Evolutionary conservation across 2,113 vertebrate genomes (phyloP), one percentile per base, ranked within the genome.

Genomic region (Pteropus alecto): DNA sequence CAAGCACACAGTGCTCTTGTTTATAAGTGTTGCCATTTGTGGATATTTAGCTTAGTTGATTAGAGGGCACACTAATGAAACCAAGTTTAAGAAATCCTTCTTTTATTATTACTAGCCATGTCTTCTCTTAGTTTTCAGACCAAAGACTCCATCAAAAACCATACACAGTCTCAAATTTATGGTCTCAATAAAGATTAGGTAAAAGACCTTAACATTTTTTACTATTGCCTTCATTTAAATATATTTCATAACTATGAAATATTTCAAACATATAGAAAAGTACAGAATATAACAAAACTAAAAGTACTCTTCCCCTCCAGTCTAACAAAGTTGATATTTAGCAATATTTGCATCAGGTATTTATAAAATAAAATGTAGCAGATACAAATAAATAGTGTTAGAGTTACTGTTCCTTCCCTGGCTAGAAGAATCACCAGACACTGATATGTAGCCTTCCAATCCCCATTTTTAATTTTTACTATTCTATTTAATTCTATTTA

Each of bases 1-100:
- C 92, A 95, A 97, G 60, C 83, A 96, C 96, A 76, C 83, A 92
- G 74, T 58, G 54, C 21, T 84, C 97, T 93, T 96, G 93, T 97
- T 98, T 96, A 95, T 92, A 63, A 89, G 96, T 95, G 73, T 65
- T 70, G 60, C 70, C 35, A 58, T 19, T 14, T 76, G 11, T 73
- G 30, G 38, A 51, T 18, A 77, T 12, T 90, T 71, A 51, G 26
- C 15, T 93, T 51, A 41, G 22, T 21, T 93, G 82, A 61, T 68
- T 74, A 82, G 48, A 95, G 54, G 54, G 82, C 15, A 51, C 18
- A 51, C n/a, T 84, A 41, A 38, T 77, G n/a, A 93, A 95, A 65
- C 28, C 43, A 82, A 70, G 35, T 10, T 33, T 74, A 93, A 56
- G n/a, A 78, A 88, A 46, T 58, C 11, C 41, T 88, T 86, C 51